A percentile compares a stretch with the other conserved stretches of the same genome.
Conservation (phyloP, 1,140 invertebrate species). For the Drosophila quadrilineata region DNA sequence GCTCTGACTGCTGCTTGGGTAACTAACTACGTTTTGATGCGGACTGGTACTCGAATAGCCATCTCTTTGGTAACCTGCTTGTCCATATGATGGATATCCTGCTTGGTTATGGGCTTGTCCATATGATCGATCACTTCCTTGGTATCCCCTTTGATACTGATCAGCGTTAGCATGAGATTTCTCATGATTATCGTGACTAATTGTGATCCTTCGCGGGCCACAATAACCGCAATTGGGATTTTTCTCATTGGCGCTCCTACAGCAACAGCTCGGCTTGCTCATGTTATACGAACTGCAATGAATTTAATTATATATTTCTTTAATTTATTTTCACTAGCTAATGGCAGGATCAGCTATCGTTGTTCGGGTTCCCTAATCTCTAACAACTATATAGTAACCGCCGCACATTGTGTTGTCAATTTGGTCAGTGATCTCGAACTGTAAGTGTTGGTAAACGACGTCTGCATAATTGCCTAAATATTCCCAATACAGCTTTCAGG, state of each 20-base stretch:
- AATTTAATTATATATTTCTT: not conserved
- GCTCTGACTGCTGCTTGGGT: too few relatives aligned
- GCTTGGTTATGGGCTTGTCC: too few relatives aligned
- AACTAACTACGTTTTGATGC: too few relatives aligned
- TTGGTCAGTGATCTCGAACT: conserved; percentile 81
- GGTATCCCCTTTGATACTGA: not conserved
- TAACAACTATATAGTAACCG: conserved; percentile 84
- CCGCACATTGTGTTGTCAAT: conserved; percentile 85
- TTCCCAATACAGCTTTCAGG: conserved; percentile 78
- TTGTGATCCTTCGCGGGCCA: not conserved
- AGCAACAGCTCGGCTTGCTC: conserved; percentile 15
- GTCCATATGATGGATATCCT: too few relatives aligned
- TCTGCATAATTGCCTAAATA: not conserved
- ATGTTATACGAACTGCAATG: conserved; percentile 7
- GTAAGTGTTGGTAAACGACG: conserved; percentile 79
- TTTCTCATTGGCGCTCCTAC: not conserved
- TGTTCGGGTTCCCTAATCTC: conserved; percentile 87
- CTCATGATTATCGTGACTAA: not conserved
- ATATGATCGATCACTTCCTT: too few relatives aligned
- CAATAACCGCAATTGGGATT: conserved; percentile 2
- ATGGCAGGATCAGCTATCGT: conserved; percentile 81
- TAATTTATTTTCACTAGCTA: conserved; percentile 68
- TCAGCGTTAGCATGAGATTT: not conserved
- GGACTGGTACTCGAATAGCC: too few relatives aligned
- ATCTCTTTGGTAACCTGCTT: too few relatives aligned